Percentiles rank a stretch among this genome's conserved stretches.
phyloP scores from a whole-genome alignment of 2,113 vertebrate species.

The Alligator sinensis region DNA sequence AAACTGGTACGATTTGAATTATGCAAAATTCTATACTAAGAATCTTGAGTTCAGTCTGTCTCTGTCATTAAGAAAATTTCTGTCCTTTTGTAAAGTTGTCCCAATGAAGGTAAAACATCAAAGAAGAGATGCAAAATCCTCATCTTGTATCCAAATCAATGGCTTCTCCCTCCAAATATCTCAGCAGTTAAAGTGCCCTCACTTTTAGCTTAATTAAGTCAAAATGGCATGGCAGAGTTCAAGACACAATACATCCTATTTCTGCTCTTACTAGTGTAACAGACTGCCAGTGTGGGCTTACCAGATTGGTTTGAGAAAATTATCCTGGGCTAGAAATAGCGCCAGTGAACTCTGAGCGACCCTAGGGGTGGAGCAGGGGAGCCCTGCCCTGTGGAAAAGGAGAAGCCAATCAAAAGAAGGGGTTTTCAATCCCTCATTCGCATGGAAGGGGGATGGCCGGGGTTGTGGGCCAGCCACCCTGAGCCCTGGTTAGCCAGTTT shows the following conservation, averaged over 20 bases:
- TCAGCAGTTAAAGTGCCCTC: background rate
- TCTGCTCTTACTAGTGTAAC: background rate
- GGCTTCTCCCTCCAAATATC: background rate
- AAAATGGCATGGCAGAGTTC: background rate
- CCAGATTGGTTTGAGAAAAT: too few relatives aligned
- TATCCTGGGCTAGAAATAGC: too few relatives aligned
- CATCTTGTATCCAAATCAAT: background rate
- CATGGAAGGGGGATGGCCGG: too few relatives aligned
- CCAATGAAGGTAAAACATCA: background rate
- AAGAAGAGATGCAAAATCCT: background rate
- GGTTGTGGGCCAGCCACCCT: too few relatives aligned
- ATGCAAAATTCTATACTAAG: background rate
- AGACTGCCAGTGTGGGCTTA: too few relatives aligned
- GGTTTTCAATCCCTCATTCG: too few relatives aligned
- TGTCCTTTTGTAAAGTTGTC: background rate
- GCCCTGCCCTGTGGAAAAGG: too few relatives aligned
- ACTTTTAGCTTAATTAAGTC: background rate
- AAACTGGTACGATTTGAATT: background rate
- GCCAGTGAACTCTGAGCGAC: too few relatives aligned
- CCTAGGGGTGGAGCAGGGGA: too few relatives aligned
- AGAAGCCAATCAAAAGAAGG: too few relatives aligned
- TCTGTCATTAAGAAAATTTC: background rate
- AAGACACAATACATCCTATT: background rate
- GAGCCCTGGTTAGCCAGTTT: too few relatives aligned
- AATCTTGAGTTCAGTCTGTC: background rate